Evolutionary conservation across 2,888 invertebrate species (phyloP).

Genomic region (Leucania comma): DNA sequence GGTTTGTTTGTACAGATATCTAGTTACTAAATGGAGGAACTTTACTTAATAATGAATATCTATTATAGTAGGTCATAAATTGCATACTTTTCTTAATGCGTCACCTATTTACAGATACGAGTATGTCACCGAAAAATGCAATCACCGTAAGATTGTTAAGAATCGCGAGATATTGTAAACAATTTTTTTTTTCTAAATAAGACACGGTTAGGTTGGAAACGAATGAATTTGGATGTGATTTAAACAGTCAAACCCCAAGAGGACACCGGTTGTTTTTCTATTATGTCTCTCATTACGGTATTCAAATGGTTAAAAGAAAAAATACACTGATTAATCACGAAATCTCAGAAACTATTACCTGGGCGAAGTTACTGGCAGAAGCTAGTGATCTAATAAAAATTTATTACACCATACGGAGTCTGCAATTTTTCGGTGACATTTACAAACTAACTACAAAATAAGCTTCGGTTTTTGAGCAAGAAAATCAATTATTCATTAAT

Average conservation of each 20-base stretch:
- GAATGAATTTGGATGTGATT: background rate
- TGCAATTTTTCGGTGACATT: too few species aligned
- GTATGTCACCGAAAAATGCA: background rate
- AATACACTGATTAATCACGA: too few species aligned
- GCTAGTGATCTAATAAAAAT: too few species aligned
- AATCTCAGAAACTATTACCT: too few species aligned
- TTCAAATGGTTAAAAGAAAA: too few species aligned
- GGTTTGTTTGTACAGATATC: slow-evolving; percentile 6
- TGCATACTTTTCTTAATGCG: background rate
- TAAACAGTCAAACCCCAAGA: too few species aligned
- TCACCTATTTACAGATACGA: background rate
- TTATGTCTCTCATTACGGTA: too few species aligned
- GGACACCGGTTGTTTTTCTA: too few species aligned
- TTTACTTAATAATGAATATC: background rate
- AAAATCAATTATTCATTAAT: background rate
- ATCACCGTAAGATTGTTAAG: background rate
- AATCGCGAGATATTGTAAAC: background rate
- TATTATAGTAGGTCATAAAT: slow-evolving; percentile 6
- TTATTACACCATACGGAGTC: too few species aligned
- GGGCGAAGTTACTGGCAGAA: too few species aligned
- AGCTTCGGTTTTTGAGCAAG: background rate
- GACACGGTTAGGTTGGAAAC: background rate
- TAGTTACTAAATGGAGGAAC: background rate
- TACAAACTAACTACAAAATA: background rate
- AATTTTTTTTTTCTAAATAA: background rate